These are phyloP conservation scores for Oryzias melastigma DNA, from an alignment of 2,113 vertebrate genomes.

Conservation along the genomic window DNA sequence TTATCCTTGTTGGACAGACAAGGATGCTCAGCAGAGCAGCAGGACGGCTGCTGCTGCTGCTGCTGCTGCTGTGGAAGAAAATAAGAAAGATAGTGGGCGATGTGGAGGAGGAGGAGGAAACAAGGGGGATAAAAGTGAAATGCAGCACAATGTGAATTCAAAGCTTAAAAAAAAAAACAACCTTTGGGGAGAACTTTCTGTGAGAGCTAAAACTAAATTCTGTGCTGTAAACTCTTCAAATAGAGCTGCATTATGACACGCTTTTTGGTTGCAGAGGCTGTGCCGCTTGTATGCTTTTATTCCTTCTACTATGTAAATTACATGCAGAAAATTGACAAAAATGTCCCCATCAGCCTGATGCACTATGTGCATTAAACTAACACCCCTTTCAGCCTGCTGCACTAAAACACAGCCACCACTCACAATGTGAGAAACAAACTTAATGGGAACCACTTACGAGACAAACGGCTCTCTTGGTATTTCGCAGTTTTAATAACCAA, in stretches of 20 bases:
- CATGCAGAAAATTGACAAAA: slow-evolving; percentile 37
- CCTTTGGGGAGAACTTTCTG: slow-evolving; percentile 25
- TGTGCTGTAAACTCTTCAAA: slow-evolving; percentile 2
- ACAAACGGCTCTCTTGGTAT: background rate
- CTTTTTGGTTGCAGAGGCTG: slow-evolving; percentile 20
- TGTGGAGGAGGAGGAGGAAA: slow-evolving; percentile 43
- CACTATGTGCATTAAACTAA: slow-evolving; percentile 51
- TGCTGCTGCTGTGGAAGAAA: slow-evolving; percentile 26
- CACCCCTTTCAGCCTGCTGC: slow-evolving; percentile 8
- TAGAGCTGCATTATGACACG: slow-evolving; percentile 11
- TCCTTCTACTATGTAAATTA: slow-evolving; percentile 53
- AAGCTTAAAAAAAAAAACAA: slow-evolving; percentile 12
- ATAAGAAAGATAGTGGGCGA: slow-evolving; percentile 45
- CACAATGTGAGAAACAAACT: slow-evolving; percentile 2
- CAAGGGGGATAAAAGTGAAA: slow-evolving; percentile 30
- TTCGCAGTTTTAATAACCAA: background rate
- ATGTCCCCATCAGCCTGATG: slow-evolving; percentile 52
- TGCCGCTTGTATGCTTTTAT: slow-evolving; percentile 30
- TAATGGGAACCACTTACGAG: background rate
- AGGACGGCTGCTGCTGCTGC: slow-evolving; percentile 31
- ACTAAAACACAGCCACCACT: slow-evolving; percentile 6
- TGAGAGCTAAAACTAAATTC: slow-evolving; percentile 7
- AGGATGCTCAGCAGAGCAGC: slow-evolving; percentile 23
- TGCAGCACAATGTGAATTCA: slow-evolving; percentile 35
- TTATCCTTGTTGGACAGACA: slow-evolving; percentile 39